Conservation (phyloP, 2,113 vertebrate genomes). For the Ailuropoda melanoleuca region DNA sequence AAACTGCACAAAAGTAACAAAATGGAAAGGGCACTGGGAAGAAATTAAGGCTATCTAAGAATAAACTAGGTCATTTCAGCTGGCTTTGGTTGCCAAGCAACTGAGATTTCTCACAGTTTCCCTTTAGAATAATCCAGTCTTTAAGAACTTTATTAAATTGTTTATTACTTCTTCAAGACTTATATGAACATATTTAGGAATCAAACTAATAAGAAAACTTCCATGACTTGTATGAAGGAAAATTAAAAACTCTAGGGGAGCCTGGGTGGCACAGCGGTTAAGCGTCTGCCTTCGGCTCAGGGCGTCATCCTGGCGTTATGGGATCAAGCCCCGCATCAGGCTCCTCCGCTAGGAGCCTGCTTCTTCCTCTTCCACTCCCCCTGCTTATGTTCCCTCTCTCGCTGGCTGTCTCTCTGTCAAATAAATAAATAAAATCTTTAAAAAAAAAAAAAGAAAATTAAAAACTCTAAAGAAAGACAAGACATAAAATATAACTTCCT, state of each 20-base stretch:
- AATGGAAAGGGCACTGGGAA: slow-evolving; percentile 24
- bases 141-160: slow-evolving; percentile 61
- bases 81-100: slow-evolving; percentile 71
- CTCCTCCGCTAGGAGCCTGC: too few relatives aligned
- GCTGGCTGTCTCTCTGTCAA: too few relatives aligned
- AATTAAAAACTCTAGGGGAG: slow-evolving; percentile 50
- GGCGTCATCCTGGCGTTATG: too few relatives aligned
- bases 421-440: too few relatives aligned
- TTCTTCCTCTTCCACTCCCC: too few relatives aligned
- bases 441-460: too few relatives aligned
- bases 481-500: slow-evolving; percentile 47
- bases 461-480: slow-evolving; percentile 28
- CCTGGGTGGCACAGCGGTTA: too few relatives aligned
- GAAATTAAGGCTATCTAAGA: slow-evolving; percentile 63
- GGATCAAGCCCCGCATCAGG: too few relatives aligned
- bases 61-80: slow-evolving; percentile 70
- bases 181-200: slow-evolving; percentile 53
- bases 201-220: slow-evolving; percentile 50
- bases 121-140: slow-evolving; percentile 61
- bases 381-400: too few relatives aligned
- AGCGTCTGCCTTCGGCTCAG: too few relatives aligned
- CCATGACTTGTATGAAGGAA: slow-evolving; percentile 1
- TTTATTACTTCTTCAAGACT: slow-evolving; percentile 47
- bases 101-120: slow-evolving; percentile 60
- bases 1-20: slow-evolving; percentile 44